These are phyloP conservation scores for Drymodes brunneopygia DNA, from an alignment of 2,113 vertebrate species.

Conservation along the genomic window DNA sequence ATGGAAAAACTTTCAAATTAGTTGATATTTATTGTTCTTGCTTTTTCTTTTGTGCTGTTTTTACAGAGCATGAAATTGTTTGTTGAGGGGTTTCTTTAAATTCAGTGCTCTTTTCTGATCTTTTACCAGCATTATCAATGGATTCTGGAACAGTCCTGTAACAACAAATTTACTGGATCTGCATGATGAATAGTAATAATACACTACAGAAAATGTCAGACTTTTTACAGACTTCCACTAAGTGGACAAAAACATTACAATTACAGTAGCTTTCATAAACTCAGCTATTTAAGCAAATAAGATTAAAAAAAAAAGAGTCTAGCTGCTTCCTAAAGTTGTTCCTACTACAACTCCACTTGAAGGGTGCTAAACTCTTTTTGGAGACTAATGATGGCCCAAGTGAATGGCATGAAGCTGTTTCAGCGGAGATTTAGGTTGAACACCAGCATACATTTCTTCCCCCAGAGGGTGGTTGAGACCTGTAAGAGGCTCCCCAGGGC, in stretches of 20 bases:
- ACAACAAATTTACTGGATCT: background rate
- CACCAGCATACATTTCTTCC: background rate
- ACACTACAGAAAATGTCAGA: background rate
- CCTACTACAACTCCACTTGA: background rate
- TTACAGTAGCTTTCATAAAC: background rate
- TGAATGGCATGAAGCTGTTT: background rate
- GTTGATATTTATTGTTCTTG: background rate
- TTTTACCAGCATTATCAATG: background rate
- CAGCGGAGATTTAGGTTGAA: background rate
- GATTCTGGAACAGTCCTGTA: background rate
- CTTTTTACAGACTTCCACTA: background rate
- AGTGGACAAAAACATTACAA: background rate
- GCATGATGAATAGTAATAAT: background rate
- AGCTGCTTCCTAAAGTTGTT: background rate
- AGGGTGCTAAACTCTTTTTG: background rate
- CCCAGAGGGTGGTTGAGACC: fast-evolving
- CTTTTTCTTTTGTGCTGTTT: background rate
- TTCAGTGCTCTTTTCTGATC: background rate
- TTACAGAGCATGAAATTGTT: background rate
- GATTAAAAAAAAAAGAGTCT: background rate
- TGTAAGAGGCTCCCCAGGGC: fast-evolving
- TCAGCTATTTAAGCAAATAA: background rate
- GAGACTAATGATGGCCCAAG: background rate
- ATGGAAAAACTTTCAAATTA: background rate
- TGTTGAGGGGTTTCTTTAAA: background rate